Base-by-base conservation (phyloP, 2,797 vertebrate species). In the Ciconia nigra region DNA sequence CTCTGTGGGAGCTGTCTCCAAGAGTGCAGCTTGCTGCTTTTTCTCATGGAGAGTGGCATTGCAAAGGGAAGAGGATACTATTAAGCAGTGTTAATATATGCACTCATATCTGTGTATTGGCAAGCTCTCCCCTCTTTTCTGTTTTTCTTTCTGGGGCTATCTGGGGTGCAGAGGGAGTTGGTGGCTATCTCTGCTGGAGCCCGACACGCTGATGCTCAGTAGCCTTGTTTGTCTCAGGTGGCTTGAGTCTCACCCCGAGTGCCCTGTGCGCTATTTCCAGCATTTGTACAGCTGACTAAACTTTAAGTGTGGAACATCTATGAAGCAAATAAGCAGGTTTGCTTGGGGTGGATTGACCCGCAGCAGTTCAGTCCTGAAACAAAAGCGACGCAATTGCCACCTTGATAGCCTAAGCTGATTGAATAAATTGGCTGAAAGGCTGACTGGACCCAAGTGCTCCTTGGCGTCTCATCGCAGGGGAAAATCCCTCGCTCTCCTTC, bases 351-450 rank as follows among this genome's bases (percentile, higher is more conserved):
- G 82, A 63, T 63, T 95, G 94, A 91, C 93, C 91, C 3, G 7
- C 73, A 83, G 88, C 66, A 65, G 78, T 47, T 88, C 63, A 54
- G 80, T 44, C 78, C 72, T 89, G 78, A 95, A 96, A 91, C 92
- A 86, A 89, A 96, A 93, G 85, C 1, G 55, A 87, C 7, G 0
- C 74, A 72, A 17, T 96, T 87, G 82, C 90, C 96, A 96, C 97
- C 90, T 94, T 33, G 81, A 91, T 96, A 89, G 83, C 85, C 82
- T 14, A 89, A 89, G 46, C 92, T 95, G 89, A 97, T 96, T 95
- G 94, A 94, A 93, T 88, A 96, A 97, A 97, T 96, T 97, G 96
- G 94, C 94, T 94, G 87, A 90, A 97, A 94, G 91, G 78, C 87
- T 87, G 93, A n/a, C 82, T 0, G 16, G 55, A 58, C 85, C 16